Evolutionary conservation across 2,113 vertebrate genomes (phyloP), one percentile per base, ranked within the genome.

Genomic region (Cottus gobio): DNA sequence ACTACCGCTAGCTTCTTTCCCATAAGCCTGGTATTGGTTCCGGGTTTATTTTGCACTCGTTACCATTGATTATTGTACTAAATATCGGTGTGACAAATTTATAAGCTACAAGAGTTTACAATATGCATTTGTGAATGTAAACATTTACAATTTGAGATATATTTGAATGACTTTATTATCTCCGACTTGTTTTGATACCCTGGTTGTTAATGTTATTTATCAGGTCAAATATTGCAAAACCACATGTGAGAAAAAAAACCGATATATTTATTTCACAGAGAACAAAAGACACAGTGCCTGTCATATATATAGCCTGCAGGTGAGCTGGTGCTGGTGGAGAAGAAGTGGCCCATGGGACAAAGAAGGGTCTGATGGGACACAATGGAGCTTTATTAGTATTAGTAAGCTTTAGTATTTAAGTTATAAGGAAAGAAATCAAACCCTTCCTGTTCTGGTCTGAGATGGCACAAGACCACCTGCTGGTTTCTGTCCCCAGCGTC

Each of bases 351-450:
- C 2, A 18, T 48, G 46, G 42, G 13, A 44, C 42, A 44, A 16
- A 44, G 42, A 44, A 44, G 42, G n/a, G n/a, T n/a, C n/a, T n/a
- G n/a, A n/a, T n/a, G n/a, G n/a, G n/a, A n/a, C n/a, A n/a, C n/a
- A n/a, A n/a, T n/a, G n/a, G n/a, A n/a, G n/a, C n/a, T n/a, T n/a
- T n/a, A n/a, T n/a, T n/a, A n/a, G n/a, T n/a, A n/a, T n/a, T n/a
- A n/a, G n/a, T n/a, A n/a, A n/a, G n/a, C n/a, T n/a, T n/a, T n/a
- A 34, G 28, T 30, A 69, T 89, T 90, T 85, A 86, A 79, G 82
- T 86, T 79, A 70, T 63, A 68, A 66, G 66, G 69, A 68, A 66
- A 34, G 28, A 58, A 76, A 86, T 79, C 44, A 73, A 61, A 75
- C 68, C 67, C 69, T 37, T 61, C 74, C 71, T 56, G n/a, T 42